A percentile compares a stretch with the other conserved stretches of the same genome.
Evolutionary conservation across 1,140 invertebrate species (phyloP).

Genomic region (Procambarus virginalis): DNA sequence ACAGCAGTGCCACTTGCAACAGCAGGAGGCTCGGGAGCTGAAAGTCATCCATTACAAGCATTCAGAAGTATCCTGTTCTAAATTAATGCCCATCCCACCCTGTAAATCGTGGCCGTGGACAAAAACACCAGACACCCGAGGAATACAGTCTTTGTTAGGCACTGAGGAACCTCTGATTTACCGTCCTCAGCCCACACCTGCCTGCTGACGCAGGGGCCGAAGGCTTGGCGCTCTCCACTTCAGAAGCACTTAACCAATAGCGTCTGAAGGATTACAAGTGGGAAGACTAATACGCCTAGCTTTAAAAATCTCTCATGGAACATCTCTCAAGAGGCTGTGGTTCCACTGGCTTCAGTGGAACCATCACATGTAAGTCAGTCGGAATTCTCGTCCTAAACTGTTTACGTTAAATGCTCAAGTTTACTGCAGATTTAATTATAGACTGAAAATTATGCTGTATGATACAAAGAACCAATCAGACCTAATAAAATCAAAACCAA

Average conservation of each 20-base stretch:
- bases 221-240: conserved; percentile 30
- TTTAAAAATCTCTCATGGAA: no score
- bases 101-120: conserved; percentile 51
- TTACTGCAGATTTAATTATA: no score
- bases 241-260: conserved; percentile 33
- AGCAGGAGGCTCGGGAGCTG: conserved; percentile 10
- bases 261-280: neutral
- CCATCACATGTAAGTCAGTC: no score
- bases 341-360: no score
- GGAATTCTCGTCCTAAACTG: no score
- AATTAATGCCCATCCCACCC: conserved; percentile 61
- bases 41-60: conserved; percentile 58
- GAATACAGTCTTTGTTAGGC: conserved; percentile 53
- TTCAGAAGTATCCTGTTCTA: conserved; percentile 63
- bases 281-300: no score
- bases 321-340: no score
- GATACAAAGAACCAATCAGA: no score
- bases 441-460: no score
- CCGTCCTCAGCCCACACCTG: conserved; percentile 34
- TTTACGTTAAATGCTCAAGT: no score
- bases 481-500: no score
- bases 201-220: conserved; percentile 26
- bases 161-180: conserved; percentile 55
- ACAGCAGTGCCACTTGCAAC: neutral
- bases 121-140: conserved; percentile 48